These are phyloP conservation scores for Ciconia stormi DNA, from an alignment of 2,113 vertebrate genomes.

Conservation along the genomic window DNA sequence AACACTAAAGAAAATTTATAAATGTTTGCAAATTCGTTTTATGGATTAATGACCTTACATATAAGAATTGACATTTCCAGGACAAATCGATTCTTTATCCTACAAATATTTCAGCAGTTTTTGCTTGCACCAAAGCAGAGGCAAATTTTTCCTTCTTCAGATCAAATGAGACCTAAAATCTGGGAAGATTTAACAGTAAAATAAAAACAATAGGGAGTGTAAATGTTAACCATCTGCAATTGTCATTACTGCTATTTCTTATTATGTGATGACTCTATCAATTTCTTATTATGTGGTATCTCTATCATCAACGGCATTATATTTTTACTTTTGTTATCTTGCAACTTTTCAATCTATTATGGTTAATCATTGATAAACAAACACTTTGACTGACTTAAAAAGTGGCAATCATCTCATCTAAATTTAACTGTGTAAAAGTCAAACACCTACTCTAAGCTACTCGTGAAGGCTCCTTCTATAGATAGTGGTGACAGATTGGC, in stretches of 20 bases:
- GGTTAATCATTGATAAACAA: constrained; percentile 75
- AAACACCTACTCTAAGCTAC: constrained; percentile 68
- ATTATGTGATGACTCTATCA: constrained; percentile 32
- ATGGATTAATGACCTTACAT: constrained; percentile 65
- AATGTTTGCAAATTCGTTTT: constrained; percentile 23
- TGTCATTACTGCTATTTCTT: constrained; percentile 66
- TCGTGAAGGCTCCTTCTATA: constrained; percentile 65
- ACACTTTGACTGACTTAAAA: constrained; percentile 64
- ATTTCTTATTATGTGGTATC: constrained; percentile 60
- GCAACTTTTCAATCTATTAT: constrained; percentile 69
- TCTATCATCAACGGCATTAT: constrained; percentile 57
- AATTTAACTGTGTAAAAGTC: constrained; percentile 69
- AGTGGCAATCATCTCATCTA: constrained; percentile 63
- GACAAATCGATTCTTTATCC: constrained; percentile 67
- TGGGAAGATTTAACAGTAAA: constrained; percentile 80
- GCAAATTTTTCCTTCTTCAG: constrained; percentile 69
- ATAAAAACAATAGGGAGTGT: constrained; percentile 72
- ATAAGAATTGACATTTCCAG: constrained; percentile 62
- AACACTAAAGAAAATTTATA: constrained; percentile 20
- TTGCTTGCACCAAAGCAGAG: constrained; percentile 58
- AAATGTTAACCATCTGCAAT: constrained; percentile 79
- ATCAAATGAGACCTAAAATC: constrained; percentile 76
- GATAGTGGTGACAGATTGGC: constrained; percentile 69
- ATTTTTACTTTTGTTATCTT: constrained; percentile 59
- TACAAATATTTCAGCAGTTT: constrained; percentile 70